phyloP scores from a whole-genome alignment of 2,113 vertebrate genomes.

The Nicator chloris region DNA sequence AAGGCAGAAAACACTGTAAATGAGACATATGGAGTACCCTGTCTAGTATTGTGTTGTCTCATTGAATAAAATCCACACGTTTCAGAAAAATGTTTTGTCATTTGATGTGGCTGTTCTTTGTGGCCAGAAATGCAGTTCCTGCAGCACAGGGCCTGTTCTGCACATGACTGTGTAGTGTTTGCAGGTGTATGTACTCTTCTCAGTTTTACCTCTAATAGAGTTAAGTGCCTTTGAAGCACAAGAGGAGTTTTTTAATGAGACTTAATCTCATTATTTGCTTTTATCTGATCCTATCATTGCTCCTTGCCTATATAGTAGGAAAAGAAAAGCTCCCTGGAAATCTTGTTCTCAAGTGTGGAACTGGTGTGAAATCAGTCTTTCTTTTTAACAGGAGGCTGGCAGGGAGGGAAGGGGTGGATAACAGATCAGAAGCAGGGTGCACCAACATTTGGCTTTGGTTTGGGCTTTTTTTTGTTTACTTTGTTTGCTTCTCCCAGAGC shows the following conservation, averaged over 20 bases:
- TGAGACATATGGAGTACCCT: no score
- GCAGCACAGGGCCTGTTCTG: fast-evolving
- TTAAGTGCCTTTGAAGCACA: neutral
- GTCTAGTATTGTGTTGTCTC: neutral
- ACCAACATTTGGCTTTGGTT: neutral
- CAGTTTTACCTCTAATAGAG: neutral
- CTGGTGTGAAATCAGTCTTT: neutral
- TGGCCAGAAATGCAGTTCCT: neutral
- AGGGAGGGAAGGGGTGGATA: neutral
- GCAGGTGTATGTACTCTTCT: neutral
- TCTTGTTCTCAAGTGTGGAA: neutral
- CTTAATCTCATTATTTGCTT: conserved; percentile 4
- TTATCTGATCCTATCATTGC: neutral
- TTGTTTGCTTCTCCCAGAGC: neutral
- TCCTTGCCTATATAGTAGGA: neutral
- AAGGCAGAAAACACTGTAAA: neutral
- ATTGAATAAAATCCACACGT: neutral
- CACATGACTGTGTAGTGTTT: fast-evolving
- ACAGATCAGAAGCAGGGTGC: neutral
- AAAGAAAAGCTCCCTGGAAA: neutral
- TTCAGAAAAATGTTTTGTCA: neutral
- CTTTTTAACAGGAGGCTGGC: neutral
- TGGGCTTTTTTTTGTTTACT: neutral
- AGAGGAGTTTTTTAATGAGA: neutral
- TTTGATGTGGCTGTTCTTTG: neutral